Evolutionary conservation across 1,140 invertebrate species (phyloP), one percentile per base, ranked within the genome.

Genomic region (Euschistus heros): DNA sequence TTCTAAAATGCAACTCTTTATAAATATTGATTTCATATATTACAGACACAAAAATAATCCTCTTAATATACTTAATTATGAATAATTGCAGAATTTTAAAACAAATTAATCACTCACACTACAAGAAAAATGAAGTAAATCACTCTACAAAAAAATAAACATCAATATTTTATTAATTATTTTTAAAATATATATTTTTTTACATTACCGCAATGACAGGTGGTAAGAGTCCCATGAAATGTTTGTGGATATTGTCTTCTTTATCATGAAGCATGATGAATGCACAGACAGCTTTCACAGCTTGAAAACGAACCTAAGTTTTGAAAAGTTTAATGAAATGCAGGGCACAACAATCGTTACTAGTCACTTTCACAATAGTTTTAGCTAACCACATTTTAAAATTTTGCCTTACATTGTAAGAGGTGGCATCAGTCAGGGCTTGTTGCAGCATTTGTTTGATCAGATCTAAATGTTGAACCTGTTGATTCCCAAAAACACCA

Each of bases 401-500:
- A 30, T 2, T 30, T 7, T 7, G 27, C 27, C 70, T 75, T 72
- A 82, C 82, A 68, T 87, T 84, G 65, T 85, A 84, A 70, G 85
- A 82, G 67, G 83, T 77, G 18, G 80, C 77, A 66, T 89, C 85
- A 68, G 84, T 80, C 44, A 97, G 77, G 57, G 88, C 88, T 68
- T 91, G 85, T 37, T 85, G 80, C 63, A 98, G 78, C 93, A 97
- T 97, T 75, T 94, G 87, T 74, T 96, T 96, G 67, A 98, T 98
- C 6, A 96, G 81, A 74, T 92, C 85, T 37, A 98, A 76, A 75
- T 97, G 94, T 72, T 92, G 87, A 62, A 82, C 80, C 76, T 98
- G 93, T 74, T 96, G 90, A 74, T 94, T 95, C 26, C 95, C 96
- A 83, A 98, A 98, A 33, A 98, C 88, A 47, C 92, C 91, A 65